Evolutionary conservation across 92 coral and sea anemone species (phyloP), one percentile per base, ranked within the genome.

Genomic region (Siderastrea radians): DNA sequence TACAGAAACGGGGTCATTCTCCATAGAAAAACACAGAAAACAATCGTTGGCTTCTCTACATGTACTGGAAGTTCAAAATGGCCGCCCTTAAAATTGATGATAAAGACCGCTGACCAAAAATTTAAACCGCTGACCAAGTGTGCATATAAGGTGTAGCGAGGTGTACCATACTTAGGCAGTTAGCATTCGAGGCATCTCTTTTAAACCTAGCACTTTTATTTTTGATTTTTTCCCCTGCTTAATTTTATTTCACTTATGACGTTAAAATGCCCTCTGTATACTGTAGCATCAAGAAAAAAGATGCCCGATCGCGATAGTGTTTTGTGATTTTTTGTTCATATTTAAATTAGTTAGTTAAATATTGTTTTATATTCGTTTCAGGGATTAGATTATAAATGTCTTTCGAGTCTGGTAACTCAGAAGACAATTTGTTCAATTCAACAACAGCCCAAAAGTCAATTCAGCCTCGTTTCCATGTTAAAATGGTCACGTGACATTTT

Each of bases 71-170:
- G 52, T 83, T 63, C 68, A 50, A 73, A 83, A 84, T 75, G 88
- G 88, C 64, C 15, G 88, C 75, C 72, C 80, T 53, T 63, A 44
- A 75, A 62, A 38, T 73, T 61, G 82, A 84, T 72, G 83, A 57
- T 43, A 74, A 61, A 84, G n/a, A 63, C 68, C 68, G 68, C 68
- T 63, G 68, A 63, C 68, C 68, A 19, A 63, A 14, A 14, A 14
- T 38, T 14, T 63, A 38, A 63, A 63, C 83, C 62, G 83, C 88
- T 74, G 64, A 74, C 64, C 64, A 74, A 9, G 78, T 26, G 68
- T 63, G n/a, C 68, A 63, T 15, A 14, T 38, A 63, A 63, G 26
- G 5, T 1, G n/a, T 14, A 63, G 68, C n/a, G n/a, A 63, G 14
- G 14, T 63, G 68, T 14, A 63, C n/a, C 14, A 63, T 11, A 63